These are phyloP conservation scores for Micromesistius poutassou DNA, from an alignment of 2,797 vertebrate species.

Conservation along the genomic window DNA sequence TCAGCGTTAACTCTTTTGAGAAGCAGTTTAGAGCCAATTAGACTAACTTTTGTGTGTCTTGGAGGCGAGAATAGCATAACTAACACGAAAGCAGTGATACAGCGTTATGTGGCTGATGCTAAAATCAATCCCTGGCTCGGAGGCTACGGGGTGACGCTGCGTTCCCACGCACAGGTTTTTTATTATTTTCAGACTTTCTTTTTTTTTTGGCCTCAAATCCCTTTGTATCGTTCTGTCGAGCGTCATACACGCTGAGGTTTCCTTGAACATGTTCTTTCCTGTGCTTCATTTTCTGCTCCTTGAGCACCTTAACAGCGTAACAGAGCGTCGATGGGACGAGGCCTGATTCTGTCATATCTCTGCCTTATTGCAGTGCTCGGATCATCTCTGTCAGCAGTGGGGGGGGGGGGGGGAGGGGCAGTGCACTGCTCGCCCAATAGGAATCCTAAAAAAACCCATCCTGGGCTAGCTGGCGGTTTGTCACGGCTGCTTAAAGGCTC, in stretches of 20 bases:
- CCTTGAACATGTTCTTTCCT: not conserved
- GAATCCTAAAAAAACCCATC: not conserved
- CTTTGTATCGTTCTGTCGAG: not conserved
- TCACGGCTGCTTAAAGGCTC: conserved; percentile 57
- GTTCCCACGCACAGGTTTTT: too few relatives aligned
- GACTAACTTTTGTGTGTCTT: not conserved
- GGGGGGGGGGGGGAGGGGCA: not conserved
- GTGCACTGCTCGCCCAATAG: not conserved
- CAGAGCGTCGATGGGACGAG: not conserved
- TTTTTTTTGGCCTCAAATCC: not conserved
- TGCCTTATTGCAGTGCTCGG: conserved; percentile 16
- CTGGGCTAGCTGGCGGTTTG: conserved; percentile 43
- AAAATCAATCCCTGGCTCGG: not conserved
- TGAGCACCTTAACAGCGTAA: not conserved
- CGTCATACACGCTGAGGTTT: not conserved
- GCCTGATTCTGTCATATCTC: not conserved
- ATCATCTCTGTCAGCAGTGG: not conserved
- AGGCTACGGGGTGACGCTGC: not conserved
- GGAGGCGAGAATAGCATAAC: not conserved
- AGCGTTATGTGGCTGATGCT: not conserved
- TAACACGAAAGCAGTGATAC: not conserved
- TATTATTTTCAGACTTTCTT: too few relatives aligned
- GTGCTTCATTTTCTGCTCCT: not conserved
- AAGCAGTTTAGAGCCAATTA: not conserved
- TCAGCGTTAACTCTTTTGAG: too few relatives aligned